Evolutionary conservation across 2,113 vertebrate species (phyloP).

Genomic region (Merops nubicus): DNA sequence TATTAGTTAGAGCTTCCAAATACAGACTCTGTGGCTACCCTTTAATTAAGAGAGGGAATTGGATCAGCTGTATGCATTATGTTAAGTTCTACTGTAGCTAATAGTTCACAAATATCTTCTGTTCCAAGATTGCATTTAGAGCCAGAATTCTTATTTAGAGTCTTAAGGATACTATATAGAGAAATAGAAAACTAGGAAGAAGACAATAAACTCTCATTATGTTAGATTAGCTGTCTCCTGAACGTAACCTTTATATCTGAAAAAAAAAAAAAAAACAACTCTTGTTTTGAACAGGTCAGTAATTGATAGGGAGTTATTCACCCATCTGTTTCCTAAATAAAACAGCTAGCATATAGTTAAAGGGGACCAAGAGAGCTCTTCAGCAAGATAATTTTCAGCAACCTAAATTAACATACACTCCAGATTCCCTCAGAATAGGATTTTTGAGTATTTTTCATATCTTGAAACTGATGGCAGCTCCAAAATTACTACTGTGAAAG

Average conservation of each 20-base stretch:
- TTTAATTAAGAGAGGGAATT: background rate
- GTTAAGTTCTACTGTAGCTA: background rate
- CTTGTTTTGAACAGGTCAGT: background rate
- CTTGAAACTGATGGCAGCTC: background rate
- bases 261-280: no score
- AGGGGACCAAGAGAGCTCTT: background rate
- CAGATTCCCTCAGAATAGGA: background rate
- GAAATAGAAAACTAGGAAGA: background rate
- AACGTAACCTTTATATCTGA: background rate
- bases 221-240: background rate
- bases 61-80: background rate
- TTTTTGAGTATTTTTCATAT: background rate
- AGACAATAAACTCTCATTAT: fast-evolving
- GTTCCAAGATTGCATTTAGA: background rate
- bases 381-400: background rate
- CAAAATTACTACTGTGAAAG: background rate
- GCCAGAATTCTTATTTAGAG: background rate
- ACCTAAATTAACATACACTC: background rate
- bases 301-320: background rate
- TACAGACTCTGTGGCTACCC: background rate
- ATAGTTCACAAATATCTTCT: background rate
- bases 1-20: slow-evolving; percentile 13
- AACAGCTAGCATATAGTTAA: background rate
- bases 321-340: background rate
- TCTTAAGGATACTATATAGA: background rate